Percentiles rank a stretch among this genome's conserved stretches.
Evolutionary conservation across 2,113 vertebrate genomes (phyloP).

Genomic region (Psittacara wagleri): DNA sequence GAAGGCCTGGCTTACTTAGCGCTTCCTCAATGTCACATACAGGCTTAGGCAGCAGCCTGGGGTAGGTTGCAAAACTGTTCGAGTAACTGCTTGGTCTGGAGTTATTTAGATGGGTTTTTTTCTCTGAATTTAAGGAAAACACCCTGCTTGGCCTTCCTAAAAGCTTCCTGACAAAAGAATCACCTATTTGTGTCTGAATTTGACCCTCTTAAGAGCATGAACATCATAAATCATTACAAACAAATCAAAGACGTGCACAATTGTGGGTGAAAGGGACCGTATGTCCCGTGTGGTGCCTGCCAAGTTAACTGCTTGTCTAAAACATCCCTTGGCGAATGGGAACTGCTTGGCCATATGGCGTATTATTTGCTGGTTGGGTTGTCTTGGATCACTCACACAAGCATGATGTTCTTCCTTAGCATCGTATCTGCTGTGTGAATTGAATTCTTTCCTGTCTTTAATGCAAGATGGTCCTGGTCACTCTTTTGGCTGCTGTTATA

Average conservation of each 20-base stretch:
- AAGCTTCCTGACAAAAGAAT: neutral
- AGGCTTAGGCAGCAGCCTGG: neutral
- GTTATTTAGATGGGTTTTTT: neutral
- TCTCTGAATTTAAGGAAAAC: neutral
- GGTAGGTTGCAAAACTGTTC: neutral
- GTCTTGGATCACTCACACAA: slow-evolving; percentile 29
- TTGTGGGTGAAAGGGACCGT: slow-evolving; percentile 10
- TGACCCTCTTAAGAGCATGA: neutral
- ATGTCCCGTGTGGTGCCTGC: slow-evolving; percentile 21
- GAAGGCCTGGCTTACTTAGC: neutral
- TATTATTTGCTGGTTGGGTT: slow-evolving; percentile 4
- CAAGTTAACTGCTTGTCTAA: slow-evolving; percentile 35
- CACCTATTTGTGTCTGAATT: neutral
- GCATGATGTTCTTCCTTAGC: neutral
- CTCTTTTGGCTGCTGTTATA: neutral
- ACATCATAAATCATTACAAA: slow-evolving; percentile 3
- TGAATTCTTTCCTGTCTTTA: neutral
- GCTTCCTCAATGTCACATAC: neutral
- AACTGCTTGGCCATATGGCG: slow-evolving; percentile 25
- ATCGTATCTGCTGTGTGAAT: neutral
- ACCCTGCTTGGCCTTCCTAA: neutral
- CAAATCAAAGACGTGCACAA: slow-evolving; percentile 27
- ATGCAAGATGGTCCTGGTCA: neutral
- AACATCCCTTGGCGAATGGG: neutral
- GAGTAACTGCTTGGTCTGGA: neutral